These are phyloP conservation scores for Ephestia elutella DNA, from an alignment of 1,140 invertebrate species.

Conservation along the genomic window DNA sequence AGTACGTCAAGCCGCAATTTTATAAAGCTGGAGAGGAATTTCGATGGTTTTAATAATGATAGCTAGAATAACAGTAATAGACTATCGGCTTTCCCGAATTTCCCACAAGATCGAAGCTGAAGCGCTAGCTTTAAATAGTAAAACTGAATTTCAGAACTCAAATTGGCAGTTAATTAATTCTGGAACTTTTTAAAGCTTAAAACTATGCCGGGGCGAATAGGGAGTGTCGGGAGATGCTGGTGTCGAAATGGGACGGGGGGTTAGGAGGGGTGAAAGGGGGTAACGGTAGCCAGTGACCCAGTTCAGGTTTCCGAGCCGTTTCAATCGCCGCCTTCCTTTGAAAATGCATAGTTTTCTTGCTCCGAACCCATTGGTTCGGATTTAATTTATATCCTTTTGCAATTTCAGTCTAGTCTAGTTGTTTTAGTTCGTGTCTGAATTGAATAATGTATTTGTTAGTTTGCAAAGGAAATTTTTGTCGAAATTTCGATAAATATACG, in stretches of 20 bases:
- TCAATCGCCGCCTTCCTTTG: conserved; percentile 31
- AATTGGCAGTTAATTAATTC: neutral
- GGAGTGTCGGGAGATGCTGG: conserved; percentile 8
- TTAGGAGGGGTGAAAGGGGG: conserved; percentile 15
- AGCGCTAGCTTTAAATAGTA: no score
- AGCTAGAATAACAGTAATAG: no score
- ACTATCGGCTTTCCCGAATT: no score
- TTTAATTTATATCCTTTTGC: neutral
- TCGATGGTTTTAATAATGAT: no score
- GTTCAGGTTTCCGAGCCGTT: conserved; percentile 28
- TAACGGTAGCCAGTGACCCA: conserved; percentile 21
- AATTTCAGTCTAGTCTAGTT: neutral
- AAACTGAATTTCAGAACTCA: no score
- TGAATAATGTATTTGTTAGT: no score
- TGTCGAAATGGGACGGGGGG: conserved; percentile 10
- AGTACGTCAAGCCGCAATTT: no score
- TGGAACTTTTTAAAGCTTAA: neutral
- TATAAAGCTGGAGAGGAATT: no score
- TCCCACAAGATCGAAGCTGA: no score
- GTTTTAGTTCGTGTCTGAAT: no score
- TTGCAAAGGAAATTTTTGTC: no score
- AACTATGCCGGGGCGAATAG: neutral
- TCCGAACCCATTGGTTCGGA: neutral
- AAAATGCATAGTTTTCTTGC: conserved; percentile 26
- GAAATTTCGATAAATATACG: no score